Conservation (phyloP, 2,888 invertebrate genomes). For the Aporophyla nigra region DNA sequence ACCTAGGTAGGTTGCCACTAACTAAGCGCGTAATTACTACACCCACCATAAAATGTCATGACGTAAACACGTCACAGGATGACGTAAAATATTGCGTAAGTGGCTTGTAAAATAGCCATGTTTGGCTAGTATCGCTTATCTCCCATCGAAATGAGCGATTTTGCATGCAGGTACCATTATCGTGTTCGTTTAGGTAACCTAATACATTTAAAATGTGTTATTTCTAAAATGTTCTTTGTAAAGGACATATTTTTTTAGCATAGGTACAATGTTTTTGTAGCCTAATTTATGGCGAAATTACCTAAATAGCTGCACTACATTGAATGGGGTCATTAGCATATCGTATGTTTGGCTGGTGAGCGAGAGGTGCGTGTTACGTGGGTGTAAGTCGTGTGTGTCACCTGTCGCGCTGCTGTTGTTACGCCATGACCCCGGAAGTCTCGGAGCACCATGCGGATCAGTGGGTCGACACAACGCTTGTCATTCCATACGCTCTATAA, state of each 20-base stretch:
- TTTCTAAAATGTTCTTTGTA: constrained; percentile 16
- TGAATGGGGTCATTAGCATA: constrained; percentile 43
- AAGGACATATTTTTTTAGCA: background rate
- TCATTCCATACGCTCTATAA: constrained; percentile 41
- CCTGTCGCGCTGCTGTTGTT: constrained; percentile 70
- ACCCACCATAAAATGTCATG: constrained; percentile 43
- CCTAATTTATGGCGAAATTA: background rate
- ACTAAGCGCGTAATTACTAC: constrained; percentile 53
- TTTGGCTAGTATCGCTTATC: constrained; percentile 43
- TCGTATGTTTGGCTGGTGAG: constrained; percentile 24
- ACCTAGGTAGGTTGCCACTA: constrained; percentile 23
- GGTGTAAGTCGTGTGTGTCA: constrained; percentile 63
- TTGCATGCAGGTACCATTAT: constrained; percentile 46
- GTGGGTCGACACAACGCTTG: constrained; percentile 63
- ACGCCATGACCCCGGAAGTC: constrained; percentile 76
- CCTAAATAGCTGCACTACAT: constrained; percentile 18
- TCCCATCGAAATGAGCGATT: constrained; percentile 42
- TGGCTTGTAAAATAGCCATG: constrained; percentile 42
- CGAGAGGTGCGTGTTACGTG: constrained; percentile 34
- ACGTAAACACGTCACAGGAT: constrained; percentile 50
- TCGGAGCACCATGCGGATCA: constrained; percentile 67
- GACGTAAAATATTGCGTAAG: constrained; percentile 53
- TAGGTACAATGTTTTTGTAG: background rate
- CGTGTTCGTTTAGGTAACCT: constrained; percentile 21
- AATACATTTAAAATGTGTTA: constrained; percentile 20